phyloP scores from a whole-genome alignment of 2,113 vertebrate genomes.

The Amphilophus citrinellus region DNA sequence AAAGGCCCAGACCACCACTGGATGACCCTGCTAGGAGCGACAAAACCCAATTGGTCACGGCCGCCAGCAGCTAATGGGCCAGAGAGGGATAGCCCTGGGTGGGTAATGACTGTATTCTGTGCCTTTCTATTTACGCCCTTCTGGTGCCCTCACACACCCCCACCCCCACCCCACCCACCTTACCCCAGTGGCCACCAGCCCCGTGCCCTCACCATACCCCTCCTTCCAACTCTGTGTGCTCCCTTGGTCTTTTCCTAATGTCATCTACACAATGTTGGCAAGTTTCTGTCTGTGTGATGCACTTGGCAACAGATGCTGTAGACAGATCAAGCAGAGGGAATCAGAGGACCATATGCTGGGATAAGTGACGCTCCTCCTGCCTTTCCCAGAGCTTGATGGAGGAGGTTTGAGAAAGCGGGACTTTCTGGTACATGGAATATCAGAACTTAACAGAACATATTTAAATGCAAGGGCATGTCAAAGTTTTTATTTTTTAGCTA shows the following conservation, averaged over 20 bases:
- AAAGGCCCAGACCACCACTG: constrained; percentile 84
- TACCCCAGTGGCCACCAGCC: constrained; percentile 55
- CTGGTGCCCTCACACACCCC: constrained; percentile 64
- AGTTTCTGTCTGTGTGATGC: constrained; percentile 91
- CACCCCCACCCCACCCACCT: background rate
- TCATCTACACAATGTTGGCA: constrained; percentile 77
- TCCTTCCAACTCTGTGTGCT: constrained; percentile 13
- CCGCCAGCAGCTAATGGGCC: constrained; percentile 99
- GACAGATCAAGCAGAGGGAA: constrained; percentile 88
- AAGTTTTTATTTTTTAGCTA: background rate
- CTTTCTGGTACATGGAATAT: background rate
- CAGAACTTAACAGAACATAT: background rate
- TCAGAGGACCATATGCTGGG: constrained; percentile 93
- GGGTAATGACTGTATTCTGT: constrained; percentile 99
- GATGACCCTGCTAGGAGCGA: constrained; percentile 95
- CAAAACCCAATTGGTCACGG: constrained; percentile 99
- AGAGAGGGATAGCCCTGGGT: constrained; percentile 90
- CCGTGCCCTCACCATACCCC: constrained; percentile 49
- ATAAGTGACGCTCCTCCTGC: constrained; percentile 89
- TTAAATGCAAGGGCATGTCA: background rate
- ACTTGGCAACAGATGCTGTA: constrained; percentile 94
- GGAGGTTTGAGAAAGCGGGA: background rate
- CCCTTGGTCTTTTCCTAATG: constrained; percentile 14
- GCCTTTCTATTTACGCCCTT: constrained; percentile 85
- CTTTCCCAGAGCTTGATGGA: constrained; percentile 84